phyloP scores from a whole-genome alignment of 2,113 vertebrate species.

The Heterochromis multidens region DNA sequence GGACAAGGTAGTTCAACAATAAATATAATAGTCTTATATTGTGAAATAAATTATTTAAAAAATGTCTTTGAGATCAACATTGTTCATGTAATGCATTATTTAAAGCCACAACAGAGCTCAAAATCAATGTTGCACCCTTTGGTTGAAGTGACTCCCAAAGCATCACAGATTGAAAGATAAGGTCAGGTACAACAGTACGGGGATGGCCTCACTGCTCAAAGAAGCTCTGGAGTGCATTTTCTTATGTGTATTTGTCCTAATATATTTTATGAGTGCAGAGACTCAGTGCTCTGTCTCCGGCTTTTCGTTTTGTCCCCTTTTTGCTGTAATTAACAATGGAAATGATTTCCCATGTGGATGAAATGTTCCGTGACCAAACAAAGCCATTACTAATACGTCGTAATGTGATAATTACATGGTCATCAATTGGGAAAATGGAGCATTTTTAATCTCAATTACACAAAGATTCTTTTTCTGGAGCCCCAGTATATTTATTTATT shows the following conservation, averaged over 20 bases:
- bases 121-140: background rate
- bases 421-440: conserved; percentile 51
- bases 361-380: conserved; percentile 49
- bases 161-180: background rate
- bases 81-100: background rate
- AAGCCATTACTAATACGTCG: conserved; percentile 34
- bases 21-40: background rate
- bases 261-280: background rate
- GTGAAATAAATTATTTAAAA: background rate
- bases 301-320: background rate
- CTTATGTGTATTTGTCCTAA: background rate
- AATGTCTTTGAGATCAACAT: background rate
- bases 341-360: conserved; percentile 44
- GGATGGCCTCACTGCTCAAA: background rate
- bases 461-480: conserved; percentile 22
- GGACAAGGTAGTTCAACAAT: background rate
- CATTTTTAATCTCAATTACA: conserved; percentile 60
- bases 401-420: conserved; percentile 55
- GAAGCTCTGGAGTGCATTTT: background rate
- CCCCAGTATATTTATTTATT: background rate
- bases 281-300: background rate
- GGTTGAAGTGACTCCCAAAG: background rate
- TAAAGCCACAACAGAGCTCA: background rate
- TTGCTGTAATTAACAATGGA: conserved; percentile 38
- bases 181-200: background rate